Percentiles rank a stretch among this genome's conserved stretches.
These are phyloP conservation scores for Mantis religiosa DNA, from an alignment of 2,888 invertebrate species.

Conservation along the genomic window DNA sequence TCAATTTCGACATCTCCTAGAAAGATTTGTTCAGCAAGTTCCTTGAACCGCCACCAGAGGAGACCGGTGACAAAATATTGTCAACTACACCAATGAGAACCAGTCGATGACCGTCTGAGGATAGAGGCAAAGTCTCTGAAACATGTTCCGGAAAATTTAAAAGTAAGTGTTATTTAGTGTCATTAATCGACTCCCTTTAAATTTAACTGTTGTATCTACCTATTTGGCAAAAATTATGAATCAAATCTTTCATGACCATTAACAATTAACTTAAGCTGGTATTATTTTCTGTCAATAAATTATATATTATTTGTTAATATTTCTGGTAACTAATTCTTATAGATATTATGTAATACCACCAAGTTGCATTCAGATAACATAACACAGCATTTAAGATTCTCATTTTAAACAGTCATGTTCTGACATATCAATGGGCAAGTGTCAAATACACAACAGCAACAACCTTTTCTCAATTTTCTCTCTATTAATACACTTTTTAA, in stretches of 20 bases:
- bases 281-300: not conserved
- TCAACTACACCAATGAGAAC: too few species aligned
- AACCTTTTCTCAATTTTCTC: too few species aligned
- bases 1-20: too few species aligned
- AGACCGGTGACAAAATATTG: too few species aligned
- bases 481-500: too few species aligned
- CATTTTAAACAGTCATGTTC: not conserved
- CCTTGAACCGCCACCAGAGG: too few species aligned
- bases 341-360: not conserved
- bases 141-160: too few species aligned
- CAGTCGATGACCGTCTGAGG: too few species aligned
- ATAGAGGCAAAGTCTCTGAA: too few species aligned
- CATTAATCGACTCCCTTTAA: too few species aligned
- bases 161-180: too few species aligned
- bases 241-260: not conserved
- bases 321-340: not conserved
- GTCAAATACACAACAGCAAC: not conserved
- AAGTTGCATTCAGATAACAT: not conserved
- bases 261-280: not conserved
- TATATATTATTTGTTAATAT: not conserved
- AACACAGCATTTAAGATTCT: not conserved
- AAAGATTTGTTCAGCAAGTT: too few species aligned
- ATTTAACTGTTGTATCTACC: not conserved
- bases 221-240: not conserved
- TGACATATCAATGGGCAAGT: not conserved